Percentiles rank a stretch among this genome's conserved stretches.
Evolutionary conservation across 2,888 invertebrate species (phyloP).

Genomic region (Platycheirus albimanus): DNA sequence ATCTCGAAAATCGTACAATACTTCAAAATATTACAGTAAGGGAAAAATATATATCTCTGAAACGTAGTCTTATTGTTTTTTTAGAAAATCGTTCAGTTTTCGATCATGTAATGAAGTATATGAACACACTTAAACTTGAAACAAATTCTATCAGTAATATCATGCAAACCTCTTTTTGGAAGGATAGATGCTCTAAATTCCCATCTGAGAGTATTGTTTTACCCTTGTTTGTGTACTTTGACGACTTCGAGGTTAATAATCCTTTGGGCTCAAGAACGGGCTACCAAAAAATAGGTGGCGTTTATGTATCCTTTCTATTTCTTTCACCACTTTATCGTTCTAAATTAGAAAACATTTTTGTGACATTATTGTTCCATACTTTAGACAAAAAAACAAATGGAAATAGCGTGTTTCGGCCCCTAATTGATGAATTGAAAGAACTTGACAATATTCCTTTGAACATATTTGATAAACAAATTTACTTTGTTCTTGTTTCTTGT

Average conservation of each 20-base stretch:
- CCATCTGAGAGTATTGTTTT: background rate
- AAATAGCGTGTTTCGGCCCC: slow-evolving; percentile 1
- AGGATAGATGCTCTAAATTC: slow-evolving; percentile 3
- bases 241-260: too few species aligned
- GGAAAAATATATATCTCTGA: slow-evolving; percentile 21
- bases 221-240: slow-evolving; percentile 9
- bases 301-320: slow-evolving; percentile 1
- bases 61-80: background rate
- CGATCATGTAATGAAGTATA: slow-evolving; percentile 2
- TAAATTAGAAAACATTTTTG: slow-evolving; percentile 11
- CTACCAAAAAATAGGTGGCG: slow-evolving; percentile 6
- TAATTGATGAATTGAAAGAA: slow-evolving; percentile 3
- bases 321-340: background rate
- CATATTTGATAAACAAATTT: background rate
- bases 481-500: too few species aligned
- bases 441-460: too few species aligned
- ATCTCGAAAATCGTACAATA: slow-evolving; percentile 9
- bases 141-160: slow-evolving; percentile 10
- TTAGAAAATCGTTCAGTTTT: slow-evolving; percentile 12
- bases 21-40: slow-evolving; percentile 10
- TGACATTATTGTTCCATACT: slow-evolving; percentile 2
- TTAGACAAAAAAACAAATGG: slow-evolving; percentile 5
- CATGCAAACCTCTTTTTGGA: slow-evolving; percentile 17
- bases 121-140: background rate
- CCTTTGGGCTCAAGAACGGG: background rate